Evolutionary conservation across 2,113 vertebrate species (phyloP), one percentile per base, ranked within the genome.

Genomic region (Lepus americanus): DNA sequence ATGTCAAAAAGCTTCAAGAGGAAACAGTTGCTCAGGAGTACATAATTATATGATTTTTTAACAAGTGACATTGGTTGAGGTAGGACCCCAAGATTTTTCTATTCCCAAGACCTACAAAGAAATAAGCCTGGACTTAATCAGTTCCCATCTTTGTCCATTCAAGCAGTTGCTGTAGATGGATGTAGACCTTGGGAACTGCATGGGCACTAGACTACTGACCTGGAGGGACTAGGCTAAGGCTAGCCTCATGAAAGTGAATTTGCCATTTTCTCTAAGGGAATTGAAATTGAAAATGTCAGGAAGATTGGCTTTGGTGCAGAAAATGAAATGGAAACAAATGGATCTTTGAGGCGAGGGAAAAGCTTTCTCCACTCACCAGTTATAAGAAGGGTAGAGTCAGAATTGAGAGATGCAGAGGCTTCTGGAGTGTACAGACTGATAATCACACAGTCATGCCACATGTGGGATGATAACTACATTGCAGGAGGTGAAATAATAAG

Each of bases 391-490:
- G 0, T 66, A 25, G 87, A 51, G 49, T 55, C 23, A 82, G n/a
- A 33, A n/a, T 25, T 78, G 17, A 33, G 69, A 66, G n/a, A 11
- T 11, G 5, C 4, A 55, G 39, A 33, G 59, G n/a, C 23, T 3
- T 14, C 6, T 16, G 59, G 36, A 29, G 6, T 3, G 22, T 12
- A 6, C 2, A 53, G 13, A 44, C 31, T 69, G 59, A 39, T 19
- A 39, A 6, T 44, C 31, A 81, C 12, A 9, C 12, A 53, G 29
- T 25, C 17, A 31, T 23, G 31, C 31, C 74, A 77, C 55, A 49
- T 0, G 5, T 23, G 33, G 69, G 55, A 9, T 17, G 44, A 10
- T n/a, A n/a, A n/a, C 5, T 36, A 22, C 5, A 1, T 5, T 4
- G 17, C 31, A 27, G 23, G 4, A 16, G 3, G 19, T 33, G 2